Conservation (phyloP, 2,888 invertebrate genomes). For the Sesia apiformis region DNA sequence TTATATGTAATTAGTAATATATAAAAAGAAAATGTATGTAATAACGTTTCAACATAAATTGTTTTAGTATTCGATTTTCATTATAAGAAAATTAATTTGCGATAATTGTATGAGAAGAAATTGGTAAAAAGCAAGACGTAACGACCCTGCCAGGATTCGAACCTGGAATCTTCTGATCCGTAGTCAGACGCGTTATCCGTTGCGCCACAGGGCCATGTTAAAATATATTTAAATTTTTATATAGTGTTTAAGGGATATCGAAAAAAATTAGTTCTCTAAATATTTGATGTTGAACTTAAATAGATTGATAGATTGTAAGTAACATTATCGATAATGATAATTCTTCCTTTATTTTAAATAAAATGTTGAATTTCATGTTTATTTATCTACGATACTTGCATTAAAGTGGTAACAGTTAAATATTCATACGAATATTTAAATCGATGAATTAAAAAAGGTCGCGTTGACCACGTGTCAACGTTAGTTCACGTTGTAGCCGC, state of each 20-base stretch:
- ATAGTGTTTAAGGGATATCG: background rate
- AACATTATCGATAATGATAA: background rate
- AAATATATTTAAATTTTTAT: background rate
- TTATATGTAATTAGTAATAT: no score
- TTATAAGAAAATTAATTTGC: no score
- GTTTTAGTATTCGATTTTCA: no score
- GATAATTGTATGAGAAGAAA: no score
- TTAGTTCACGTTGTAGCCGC: constrained; percentile 32
- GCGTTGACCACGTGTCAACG: constrained; percentile 37
- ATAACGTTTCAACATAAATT: no score
- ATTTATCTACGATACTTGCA: no score
- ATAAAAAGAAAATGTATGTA: no score
- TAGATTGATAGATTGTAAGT: background rate
- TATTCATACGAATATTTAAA: constrained; percentile 11
- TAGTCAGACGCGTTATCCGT: constrained; percentile 76
- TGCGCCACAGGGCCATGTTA: constrained; percentile 45
- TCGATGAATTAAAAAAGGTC: constrained; percentile 13
- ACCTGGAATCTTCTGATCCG: constrained; percentile 81
- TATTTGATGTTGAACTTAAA: no score
- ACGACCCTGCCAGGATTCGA: constrained; percentile 73
- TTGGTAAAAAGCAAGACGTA: background rate
- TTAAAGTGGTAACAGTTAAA: no score
- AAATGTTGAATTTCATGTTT: no score
- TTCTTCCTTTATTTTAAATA: no score
- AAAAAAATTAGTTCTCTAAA: no score